Evolutionary conservation across 1,140 invertebrate genomes (phyloP), one percentile per base, ranked within the genome.

Genomic region (Drosophila quadrilineata): DNA sequence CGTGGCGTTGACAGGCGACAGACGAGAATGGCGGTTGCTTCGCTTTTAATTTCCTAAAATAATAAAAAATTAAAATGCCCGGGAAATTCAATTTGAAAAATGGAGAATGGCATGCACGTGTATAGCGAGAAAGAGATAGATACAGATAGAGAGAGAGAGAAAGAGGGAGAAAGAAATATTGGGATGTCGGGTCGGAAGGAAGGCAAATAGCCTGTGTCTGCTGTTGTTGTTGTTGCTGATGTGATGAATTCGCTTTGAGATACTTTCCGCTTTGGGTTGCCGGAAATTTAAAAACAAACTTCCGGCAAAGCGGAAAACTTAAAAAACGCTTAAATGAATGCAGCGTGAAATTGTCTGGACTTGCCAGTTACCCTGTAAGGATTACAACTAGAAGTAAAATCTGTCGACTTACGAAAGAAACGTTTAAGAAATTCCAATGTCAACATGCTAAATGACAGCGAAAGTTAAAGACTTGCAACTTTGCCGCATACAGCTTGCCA

Each of bases 391-490:
- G 9, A 28, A 8, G 4, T 28, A 28, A 28, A 28, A 31, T 10
- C 12, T 10, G 29, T 10, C 29, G 29, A 31, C 9, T 3, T 16
- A 6, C 33, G 9, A 5, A 9, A 2, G 4, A 31, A 65, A 46
- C 31, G 40, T 59, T 43, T 54, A 57, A 76, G 56, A 46, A 73
- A 59, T 59, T 72, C 76, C 54, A 70, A 58, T 73, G 77, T 72
- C 65, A 73, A 62, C 69, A 84, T 24, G 35, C 48, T n/a, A 48
- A 52, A 35, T 40, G 21, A 24, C 6, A 9, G 54, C 24, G 17
- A 48, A 69, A 62, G 56, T 73, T 79, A 74, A 71, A 52, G 70
- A 62, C 66, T 63, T 57, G 62, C 38, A 69, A 69, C 73, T 71
- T 82, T 64, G 31, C 17, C n/a, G 5, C 29, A 17, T 12, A 43